A percentile compares a stretch with the other conserved stretches of the same genome.
These are phyloP conservation scores for Crypturellus tataupa DNA, from an alignment of 2,797 vertebrate genomes.

Conservation along the genomic window DNA sequence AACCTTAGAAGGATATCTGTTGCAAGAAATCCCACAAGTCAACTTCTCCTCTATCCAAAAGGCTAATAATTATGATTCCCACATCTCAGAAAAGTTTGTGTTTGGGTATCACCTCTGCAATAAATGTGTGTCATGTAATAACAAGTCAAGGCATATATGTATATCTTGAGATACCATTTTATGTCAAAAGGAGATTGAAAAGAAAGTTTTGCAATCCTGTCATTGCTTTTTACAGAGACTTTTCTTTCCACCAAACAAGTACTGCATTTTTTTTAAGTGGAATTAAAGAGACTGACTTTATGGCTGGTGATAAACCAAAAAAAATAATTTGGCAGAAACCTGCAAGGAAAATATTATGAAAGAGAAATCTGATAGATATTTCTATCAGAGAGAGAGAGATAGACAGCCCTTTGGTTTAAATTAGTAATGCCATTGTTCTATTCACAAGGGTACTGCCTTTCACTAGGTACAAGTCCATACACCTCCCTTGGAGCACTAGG, in stretches of 20 bases:
- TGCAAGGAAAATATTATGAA: neutral
- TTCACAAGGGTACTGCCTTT: neutral
- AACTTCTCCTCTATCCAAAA: neutral
- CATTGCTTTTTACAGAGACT: neutral
- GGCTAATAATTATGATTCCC: neutral
- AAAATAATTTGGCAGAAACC: neutral
- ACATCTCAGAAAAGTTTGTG: neutral
- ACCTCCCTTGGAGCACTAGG: neutral
- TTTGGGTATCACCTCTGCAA: neutral
- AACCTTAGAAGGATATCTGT: neutral
- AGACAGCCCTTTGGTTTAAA: neutral
- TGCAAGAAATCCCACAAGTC: neutral
- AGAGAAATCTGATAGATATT: neutral
- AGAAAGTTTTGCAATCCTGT: neutral
- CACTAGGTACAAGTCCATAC: neutral
- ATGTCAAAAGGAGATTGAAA: neutral
- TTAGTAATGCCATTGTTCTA: neutral
- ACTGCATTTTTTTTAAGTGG: neutral
- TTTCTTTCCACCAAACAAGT: neutral
- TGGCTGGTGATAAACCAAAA: neutral
- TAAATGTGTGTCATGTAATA: neutral
- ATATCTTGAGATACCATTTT: neutral
- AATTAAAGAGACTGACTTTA: neutral
- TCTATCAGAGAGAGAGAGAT: neutral
- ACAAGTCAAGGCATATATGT: neutral